Evolutionary conservation across 92 coral and sea anemone genomes (phyloP).

Genomic region (Phenganax subtilis): DNA sequence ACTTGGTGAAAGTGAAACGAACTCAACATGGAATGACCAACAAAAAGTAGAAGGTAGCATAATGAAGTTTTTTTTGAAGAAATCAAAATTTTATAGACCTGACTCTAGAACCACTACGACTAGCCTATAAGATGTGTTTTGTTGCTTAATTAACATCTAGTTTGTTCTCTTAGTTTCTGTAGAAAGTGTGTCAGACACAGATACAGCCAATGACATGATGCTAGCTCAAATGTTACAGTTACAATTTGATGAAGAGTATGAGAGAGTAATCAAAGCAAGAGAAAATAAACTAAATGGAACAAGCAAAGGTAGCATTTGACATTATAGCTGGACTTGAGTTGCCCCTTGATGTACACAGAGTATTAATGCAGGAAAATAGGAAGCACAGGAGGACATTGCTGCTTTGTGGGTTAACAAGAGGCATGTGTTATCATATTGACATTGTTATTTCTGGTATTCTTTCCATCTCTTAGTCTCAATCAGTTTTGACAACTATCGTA

Average conservation of each 20-base stretch:
- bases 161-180: slow-evolving; percentile 9
- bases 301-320: slow-evolving; percentile 67
- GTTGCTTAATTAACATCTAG: neutral
- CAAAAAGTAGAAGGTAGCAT: slow-evolving; percentile 22
- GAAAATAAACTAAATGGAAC: slow-evolving; percentile 91
- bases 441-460: neutral
- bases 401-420: neutral
- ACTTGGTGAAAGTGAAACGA: slow-evolving; percentile 63
- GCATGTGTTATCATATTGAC: neutral
- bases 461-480: slow-evolving; percentile 59
- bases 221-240: slow-evolving; percentile 89
- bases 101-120: neutral
- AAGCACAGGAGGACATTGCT: neutral
- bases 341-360: too few species aligned
- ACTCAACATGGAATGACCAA: slow-evolving; percentile 19
- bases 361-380: neutral
- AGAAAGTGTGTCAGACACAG: slow-evolving; percentile 34
- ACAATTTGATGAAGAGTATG: slow-evolving; percentile 83
- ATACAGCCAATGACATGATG: slow-evolving; percentile 71
- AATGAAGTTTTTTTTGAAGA: neutral
- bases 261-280: slow-evolving; percentile 62
- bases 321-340: too few species aligned
- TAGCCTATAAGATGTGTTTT: neutral
- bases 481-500: slow-evolving; percentile 81
- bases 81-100: neutral